These are phyloP conservation scores for Lasioglossum lativentre DNA, from an alignment of 2,888 invertebrate species.

Conservation along the genomic window DNA sequence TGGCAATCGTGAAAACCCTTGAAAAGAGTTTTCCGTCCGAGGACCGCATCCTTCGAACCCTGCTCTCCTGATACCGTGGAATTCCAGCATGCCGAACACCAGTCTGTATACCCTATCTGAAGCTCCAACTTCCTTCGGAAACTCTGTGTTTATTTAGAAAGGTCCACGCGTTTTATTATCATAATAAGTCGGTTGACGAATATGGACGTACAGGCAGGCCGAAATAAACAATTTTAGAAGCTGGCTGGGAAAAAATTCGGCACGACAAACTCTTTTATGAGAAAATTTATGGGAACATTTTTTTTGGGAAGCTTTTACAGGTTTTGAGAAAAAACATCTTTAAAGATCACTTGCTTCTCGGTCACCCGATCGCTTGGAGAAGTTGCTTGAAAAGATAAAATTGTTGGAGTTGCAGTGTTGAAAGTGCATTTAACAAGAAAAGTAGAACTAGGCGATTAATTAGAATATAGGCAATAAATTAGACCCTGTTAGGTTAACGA, in stretches of 20 bases:
- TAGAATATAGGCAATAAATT: not conserved
- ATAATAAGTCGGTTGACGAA: not conserved
- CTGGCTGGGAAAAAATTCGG: not conserved
- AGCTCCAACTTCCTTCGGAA: not conserved
- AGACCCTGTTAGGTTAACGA: not conserved
- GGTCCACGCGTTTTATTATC: not conserved
- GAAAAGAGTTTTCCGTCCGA: not conserved
- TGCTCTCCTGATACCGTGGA: slow-evolving; percentile 4
- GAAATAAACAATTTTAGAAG: not conserved
- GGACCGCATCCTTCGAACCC: not conserved
- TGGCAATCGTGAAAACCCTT: not conserved
- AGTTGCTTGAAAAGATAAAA: too few relatives aligned
- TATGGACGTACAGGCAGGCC: not conserved
- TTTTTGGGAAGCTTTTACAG: too few relatives aligned
- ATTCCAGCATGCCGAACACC: not conserved
- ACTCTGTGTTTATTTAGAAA: not conserved
- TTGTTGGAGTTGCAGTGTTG: not conserved
- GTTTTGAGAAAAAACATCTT: too few relatives aligned
- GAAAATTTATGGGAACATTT: not conserved
- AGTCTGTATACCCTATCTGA: not conserved
- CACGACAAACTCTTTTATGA: not conserved
- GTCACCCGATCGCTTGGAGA: too few relatives aligned
- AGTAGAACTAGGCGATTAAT: not conserved
- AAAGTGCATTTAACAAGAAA: not conserved
- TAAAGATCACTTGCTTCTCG: too few relatives aligned